Evolutionary conservation across 2,113 vertebrate species (phyloP), one percentile per base, ranked within the genome.

Genomic region (Crypturellus undulatus): DNA sequence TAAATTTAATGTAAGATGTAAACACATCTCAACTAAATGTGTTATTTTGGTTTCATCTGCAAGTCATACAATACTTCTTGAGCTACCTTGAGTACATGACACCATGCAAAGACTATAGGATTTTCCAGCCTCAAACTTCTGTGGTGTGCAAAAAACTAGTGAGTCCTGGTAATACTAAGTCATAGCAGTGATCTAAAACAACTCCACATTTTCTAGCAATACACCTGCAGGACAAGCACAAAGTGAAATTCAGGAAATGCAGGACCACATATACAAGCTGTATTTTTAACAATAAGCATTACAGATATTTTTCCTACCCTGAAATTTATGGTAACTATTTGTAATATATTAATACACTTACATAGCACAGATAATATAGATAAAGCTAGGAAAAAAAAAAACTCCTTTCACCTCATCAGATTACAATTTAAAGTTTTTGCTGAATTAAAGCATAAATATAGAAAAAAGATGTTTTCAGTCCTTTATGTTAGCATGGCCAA

Each of bases 241-340:
- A 67, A 58, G 6, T 78, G 5, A 79, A 84, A 73, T 79, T 43
- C 0, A 4, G 20, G 24, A 51, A 89, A 70, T 6, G 12, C 25
- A 94, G 81, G 42, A 26, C 8, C 24, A 87, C 0, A 0, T 16
- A 0, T 19, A 71, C 7, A 71, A 84, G 5, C 32, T 52, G 24
- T 8, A 58, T 15, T 51, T 42, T 2, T 4, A 21, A 77, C 16
- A 70, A 49, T 49, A 49, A 49, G 49, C 21, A 65, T 49, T 56
- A 78, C 15, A 77, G 25, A 4, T 28, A 84, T 49, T 58, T 69
- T 2, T 69, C 6, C 28, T 67, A 54, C 81, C 51, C 78, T 78
- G 22, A 77, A 73, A 69, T 24, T 47, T 7, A 63, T 30, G 42
- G 3, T 43, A 45, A 71, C 68, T 28, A 28, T 54, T 26, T 56